phyloP scores from a whole-genome alignment of 2,113 vertebrate genomes.

The Corythornis vintsioides region DNA sequence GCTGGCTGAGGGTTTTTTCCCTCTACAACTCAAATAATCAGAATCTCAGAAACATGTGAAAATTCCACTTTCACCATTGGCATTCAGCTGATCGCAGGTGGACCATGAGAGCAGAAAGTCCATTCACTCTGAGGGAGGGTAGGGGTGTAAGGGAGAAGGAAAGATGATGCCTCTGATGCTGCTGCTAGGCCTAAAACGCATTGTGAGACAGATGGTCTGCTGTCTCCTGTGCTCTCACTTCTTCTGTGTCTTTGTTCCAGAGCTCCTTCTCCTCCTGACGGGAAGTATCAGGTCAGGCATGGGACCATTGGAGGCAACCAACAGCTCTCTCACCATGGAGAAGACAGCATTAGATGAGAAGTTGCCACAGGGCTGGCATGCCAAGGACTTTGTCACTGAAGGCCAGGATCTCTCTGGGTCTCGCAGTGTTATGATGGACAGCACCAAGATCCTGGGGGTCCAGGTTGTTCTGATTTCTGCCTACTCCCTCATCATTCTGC shows the following conservation, averaged over 20 bases:
- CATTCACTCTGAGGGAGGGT: not conserved
- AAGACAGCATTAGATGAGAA: constrained; percentile 53
- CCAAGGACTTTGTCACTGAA: constrained; percentile 63
- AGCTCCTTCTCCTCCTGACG: not conserved
- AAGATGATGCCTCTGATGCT: not conserved
- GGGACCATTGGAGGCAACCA: constrained; percentile 79
- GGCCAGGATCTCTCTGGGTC: constrained; percentile 71
- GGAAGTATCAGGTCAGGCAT: constrained; percentile 51
- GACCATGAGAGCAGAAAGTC: not conserved
- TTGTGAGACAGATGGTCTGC: not conserved
- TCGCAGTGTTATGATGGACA: constrained; percentile 80
- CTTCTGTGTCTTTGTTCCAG: constrained; percentile 33
- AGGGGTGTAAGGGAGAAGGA: not conserved
- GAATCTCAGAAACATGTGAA: not conserved
- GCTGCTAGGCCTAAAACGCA: not conserved
- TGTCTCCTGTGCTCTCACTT: not conserved
- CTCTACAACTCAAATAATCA: not conserved
- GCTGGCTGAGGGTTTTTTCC: not conserved
- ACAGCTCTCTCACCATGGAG: constrained; percentile 76
- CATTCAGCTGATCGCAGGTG: not conserved
- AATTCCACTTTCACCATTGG: not conserved
- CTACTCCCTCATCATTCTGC: constrained; percentile 89
- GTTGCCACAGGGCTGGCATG: constrained; percentile 42
- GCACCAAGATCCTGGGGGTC: constrained; percentile 87
- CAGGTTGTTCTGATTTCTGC: constrained; percentile 85